Base-by-base conservation (phyloP, 2,113 vertebrate species). In the Prionailurus bengalensis region DNA sequence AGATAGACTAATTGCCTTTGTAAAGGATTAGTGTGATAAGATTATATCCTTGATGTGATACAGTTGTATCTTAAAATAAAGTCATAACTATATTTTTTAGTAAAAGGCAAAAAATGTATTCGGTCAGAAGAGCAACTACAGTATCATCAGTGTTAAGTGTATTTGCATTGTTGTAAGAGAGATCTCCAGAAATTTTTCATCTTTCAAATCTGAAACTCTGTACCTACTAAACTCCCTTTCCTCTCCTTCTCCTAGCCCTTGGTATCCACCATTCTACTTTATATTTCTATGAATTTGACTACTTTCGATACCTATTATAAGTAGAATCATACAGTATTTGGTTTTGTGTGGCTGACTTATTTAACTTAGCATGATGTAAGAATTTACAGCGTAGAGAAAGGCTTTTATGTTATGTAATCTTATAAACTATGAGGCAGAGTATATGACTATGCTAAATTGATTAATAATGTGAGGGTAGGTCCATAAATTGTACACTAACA, bases 121-220 rank as follows among this genome's bases (percentile, higher is more conserved):
- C 29, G 45, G 14, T 48, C 55, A 36, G 25, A 70, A 92, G 51
- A 70, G 66, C 82, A 82, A 71, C 6, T 39, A 45, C 36, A 13
- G 2, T 61, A 73, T 73, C 15, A 58, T 68, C 73, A 86, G 21
- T 66, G 51, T 39, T 76, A 88, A 71, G 74, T 83, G 36, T 96
- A 81, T 79, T 89, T 33, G 79, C 63, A 14, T 85, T 96, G 16
- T 63, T 94, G 31, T 48, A 58, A 96, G 66, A 27, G 71, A 79
- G 11, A 80, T 81, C 19, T 74, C 29, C 21, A 48, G 17, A 94
- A 33, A 10, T 8, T 92, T 95, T 70, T 83, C 21, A 70, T 92
- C 83, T 83, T 78, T 97, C 51, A 83, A 70, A 71, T 70, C 33
- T 84, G 58, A 70, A 61, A 78, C 70, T 70, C 21, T 96, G 33